Evolutionary conservation across 2,113 vertebrate species (phyloP), one percentile per base, ranked within the genome.

Genomic region (Apteryx owenii): DNA sequence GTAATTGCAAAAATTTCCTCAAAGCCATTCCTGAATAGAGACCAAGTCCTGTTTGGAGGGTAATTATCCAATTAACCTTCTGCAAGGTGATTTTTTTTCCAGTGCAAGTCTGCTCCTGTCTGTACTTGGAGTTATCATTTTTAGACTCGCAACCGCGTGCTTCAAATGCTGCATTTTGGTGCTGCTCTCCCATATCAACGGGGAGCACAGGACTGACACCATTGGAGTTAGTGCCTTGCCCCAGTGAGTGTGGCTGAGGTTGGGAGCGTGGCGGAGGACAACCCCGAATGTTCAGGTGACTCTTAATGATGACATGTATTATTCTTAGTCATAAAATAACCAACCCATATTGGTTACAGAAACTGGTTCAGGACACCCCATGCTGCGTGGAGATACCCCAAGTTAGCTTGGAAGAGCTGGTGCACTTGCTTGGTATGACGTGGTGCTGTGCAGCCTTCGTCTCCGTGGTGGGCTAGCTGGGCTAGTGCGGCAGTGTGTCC

Each of bases 171-270:
- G 70, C 0, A 15, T 4, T 33, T 75, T 70, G 21, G 48, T n/a
- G 0, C 29, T 44, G 38, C 85, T 75, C 36, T 46, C 23, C 12
- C 1, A 2, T 2, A 11, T 7, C 7, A 9, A 1, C 31, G 42
- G 28, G 16, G 58, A 20, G 44, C 1, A 5, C 15, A 5, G 94
- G 53, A 29, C 18, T 0, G 1, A 29, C 38, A 10, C 51, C 2
- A 0, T 6, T 2, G 0, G 23, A 25, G 13, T 10, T 23, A 31
- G 10, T 44, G 3, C n/a, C 73, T 58, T 42, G 51, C 10, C 0
- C 23, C 23, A 23, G 0, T 4, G 46, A 48, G 4, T 19, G 18
- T 44, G 21, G 44, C 68, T 21, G 69, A 0, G 0, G 46, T 38
- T 3, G 1, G 46, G 21, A 0, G 1, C 44, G 11, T 1, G 65